Evolutionary conservation across 30 jellyfish, hydroid and myxozoan species (phyloP), one percentile per base, ranked within the genome.

Genomic region (Hydractinia echinata): DNA sequence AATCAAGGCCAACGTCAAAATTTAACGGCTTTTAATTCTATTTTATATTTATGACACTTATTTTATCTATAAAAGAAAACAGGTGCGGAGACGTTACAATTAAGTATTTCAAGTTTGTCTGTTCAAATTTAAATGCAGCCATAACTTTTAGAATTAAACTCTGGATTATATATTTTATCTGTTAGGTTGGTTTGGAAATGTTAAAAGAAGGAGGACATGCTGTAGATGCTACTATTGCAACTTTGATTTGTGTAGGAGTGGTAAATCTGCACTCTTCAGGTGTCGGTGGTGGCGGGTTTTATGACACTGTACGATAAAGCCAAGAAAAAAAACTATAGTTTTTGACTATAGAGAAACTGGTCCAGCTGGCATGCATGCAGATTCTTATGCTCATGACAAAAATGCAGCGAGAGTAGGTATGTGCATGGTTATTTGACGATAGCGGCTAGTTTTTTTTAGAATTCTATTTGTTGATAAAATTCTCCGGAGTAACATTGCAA

Each of bases 221-320:
- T 78, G 96, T 86, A 21, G 97, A 90, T 90, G 97, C 85, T 8
- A 91, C 97, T 0, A 86, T 90, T 4, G 97, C 97, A 9, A 76
- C 86, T 18, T 64, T 90, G 52, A 39, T 90, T 10, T 90, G 97
- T 78, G 55, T 76, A 5, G 97, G 97, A 4, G 90, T 86, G 54
- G 70, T 85, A 67, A 87, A 90, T 69, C 67, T 83, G 52, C 96
- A 86, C 56, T 90, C 95, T 49, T 55, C 97, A 21, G 97, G 97
- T 8, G 82, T 90, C n/a, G 95, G 94, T 16, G 97, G 97, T 7
- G 97, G 97, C n/a, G 5, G 97, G 96, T n/a, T 90, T 90, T 70
- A 81, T 90, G 96, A 71, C 60, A 15, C 53, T 73, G 15, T 86
- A 90, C 82, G 70, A 79, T 20, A 64, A 85, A 53, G 39, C 50